Conservation (phyloP, 35 echinoderm and acorn worm genomes). For the Anneissia japonica region DNA sequence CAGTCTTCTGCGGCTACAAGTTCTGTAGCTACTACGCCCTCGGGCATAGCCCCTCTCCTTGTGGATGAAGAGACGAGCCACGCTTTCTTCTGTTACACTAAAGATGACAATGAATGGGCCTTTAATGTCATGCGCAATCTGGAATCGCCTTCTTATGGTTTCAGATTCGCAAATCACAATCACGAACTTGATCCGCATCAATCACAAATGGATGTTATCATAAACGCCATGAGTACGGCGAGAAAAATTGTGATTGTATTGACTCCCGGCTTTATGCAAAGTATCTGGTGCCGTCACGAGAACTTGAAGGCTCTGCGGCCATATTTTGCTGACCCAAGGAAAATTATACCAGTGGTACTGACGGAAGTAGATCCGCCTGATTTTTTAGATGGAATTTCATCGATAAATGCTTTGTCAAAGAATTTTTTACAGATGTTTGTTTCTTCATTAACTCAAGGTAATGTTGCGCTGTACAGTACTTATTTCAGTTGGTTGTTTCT, state of each 20-base stretch:
- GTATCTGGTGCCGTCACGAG: constrained; percentile 84
- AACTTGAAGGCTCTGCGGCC: constrained; percentile 59
- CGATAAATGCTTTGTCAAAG: constrained; percentile 67
- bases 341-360: constrained; percentile 64
- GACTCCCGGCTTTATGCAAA: constrained; percentile 75
- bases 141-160: constrained; percentile 76
- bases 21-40: background rate
- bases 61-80: constrained; percentile 86
- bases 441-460: constrained; percentile 42
- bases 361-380: constrained; percentile 73
- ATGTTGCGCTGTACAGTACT: too few species aligned
- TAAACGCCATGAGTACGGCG: constrained; percentile 64
- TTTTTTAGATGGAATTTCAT: constrained; percentile 64
- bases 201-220: constrained; percentile 67
- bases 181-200: constrained; percentile 70
- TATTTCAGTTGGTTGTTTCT: too few species aligned
- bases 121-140: constrained; percentile 66
- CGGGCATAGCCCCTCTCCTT: constrained; percentile 66
- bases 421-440: constrained; percentile 97
- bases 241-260: constrained; percentile 89
- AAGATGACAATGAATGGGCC: constrained; percentile 79
- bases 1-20: background rate
- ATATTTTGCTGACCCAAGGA: constrained; percentile 58
- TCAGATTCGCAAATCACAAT: constrained; percentile 61
- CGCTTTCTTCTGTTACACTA: constrained; percentile 85